These are phyloP conservation scores for Drosophila dunni DNA, from an alignment of 1,140 invertebrate species.

Conservation along the genomic window DNA sequence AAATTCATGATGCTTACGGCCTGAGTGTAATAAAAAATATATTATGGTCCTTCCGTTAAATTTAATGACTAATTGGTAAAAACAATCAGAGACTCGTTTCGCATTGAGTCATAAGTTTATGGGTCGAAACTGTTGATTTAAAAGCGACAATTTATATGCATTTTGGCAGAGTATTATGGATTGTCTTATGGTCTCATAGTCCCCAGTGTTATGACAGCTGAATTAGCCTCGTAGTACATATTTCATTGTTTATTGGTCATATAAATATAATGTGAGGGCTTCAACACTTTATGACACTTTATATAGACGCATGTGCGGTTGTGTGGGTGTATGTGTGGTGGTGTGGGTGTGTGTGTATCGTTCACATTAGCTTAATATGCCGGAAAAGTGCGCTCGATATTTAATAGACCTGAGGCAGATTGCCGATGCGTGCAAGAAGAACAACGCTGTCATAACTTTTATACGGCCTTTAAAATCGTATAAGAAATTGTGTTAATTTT, in stretches of 20 bases:
- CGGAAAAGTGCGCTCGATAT: constrained; percentile 62
- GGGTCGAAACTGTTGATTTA: constrained; percentile 46
- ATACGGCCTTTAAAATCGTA: constrained; percentile 77
- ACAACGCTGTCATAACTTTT: constrained; percentile 72
- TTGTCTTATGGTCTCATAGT: constrained; percentile 12
- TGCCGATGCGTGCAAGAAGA: constrained; percentile 28
- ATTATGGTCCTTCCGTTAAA: constrained; percentile 4
- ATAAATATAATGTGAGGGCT: constrained; percentile 70
- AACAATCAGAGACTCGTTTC: constrained; percentile 27
- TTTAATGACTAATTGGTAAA: constrained; percentile 49
- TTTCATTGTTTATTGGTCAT: constrained; percentile 71
- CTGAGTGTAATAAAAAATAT: not conserved
- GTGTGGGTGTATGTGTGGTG: constrained; percentile 10
- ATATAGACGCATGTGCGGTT: not conserved
- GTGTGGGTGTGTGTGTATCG: constrained; percentile 34
- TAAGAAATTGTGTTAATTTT: constrained; percentile 80
- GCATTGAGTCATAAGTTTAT: constrained; percentile 44
- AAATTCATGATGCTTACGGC: not conserved
- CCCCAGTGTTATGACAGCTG: constrained; percentile 10
- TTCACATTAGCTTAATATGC: constrained; percentile 75
- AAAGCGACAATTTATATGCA: constrained; percentile 45
- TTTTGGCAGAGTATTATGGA: constrained; percentile 15
- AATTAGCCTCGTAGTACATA: constrained; percentile 52
- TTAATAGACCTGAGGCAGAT: constrained; percentile 58
- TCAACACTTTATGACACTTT: constrained; percentile 52